These are phyloP conservation scores for Montipora capitata DNA, from an alignment of 92 coral and sea anemone genomes.

Conservation along the genomic window DNA sequence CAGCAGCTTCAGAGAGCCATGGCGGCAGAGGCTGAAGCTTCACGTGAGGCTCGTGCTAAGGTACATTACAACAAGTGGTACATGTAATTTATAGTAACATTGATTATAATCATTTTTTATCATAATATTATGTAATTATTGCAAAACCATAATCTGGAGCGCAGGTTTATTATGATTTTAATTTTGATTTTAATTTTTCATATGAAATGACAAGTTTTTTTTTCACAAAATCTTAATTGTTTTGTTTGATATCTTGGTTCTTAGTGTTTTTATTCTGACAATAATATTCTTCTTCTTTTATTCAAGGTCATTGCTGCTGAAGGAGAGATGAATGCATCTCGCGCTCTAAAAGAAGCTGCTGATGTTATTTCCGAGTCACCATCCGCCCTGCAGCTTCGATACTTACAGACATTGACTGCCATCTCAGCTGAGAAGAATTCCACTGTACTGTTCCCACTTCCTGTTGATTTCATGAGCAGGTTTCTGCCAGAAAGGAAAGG, in stretches of 20 bases:
- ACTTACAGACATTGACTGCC: constrained; percentile 88
- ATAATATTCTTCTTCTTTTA: background rate
- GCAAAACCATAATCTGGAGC: no score
- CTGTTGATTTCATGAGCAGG: constrained; percentile 71
- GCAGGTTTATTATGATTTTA: no score
- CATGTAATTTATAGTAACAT: background rate
- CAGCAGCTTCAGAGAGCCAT: constrained; percentile 97
- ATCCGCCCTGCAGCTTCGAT: constrained; percentile 92
- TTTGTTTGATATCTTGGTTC: background rate
- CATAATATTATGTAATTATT: no score
- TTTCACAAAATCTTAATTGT: no score
- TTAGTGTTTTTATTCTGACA: no score
- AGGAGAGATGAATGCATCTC: constrained; percentile 93
- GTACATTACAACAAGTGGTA: constrained; percentile 24
- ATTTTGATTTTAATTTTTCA: no score
- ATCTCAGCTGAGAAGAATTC: constrained; percentile 79
- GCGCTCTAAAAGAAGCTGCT: constrained; percentile 94
- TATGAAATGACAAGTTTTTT: no score
- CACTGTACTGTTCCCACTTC: constrained; percentile 75
- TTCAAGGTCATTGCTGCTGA: constrained; percentile 93
- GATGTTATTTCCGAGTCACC: constrained; percentile 90
- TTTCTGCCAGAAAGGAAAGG: constrained; percentile 66
- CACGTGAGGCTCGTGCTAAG: constrained; percentile 97
- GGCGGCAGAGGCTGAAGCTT: constrained; percentile 96
- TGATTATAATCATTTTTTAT: background rate